These are phyloP conservation scores for Sebastes matsubarae DNA, from an alignment of 2,797 vertebrate species.

Conservation along the genomic window DNA sequence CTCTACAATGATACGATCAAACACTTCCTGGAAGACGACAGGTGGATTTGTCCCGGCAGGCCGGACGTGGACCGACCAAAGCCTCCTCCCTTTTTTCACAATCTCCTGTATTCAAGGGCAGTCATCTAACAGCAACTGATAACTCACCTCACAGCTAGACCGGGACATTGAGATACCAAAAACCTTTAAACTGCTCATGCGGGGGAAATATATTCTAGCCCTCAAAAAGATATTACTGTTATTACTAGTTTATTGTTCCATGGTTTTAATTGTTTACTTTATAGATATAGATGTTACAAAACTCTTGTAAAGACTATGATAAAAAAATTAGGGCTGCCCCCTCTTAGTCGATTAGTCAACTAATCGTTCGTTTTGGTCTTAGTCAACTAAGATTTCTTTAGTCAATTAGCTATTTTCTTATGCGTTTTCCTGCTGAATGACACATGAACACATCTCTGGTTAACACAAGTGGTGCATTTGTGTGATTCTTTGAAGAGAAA, in stretches of 20 bases:
- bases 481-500: too few relatives aligned
- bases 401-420: too few relatives aligned
- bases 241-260: background rate
- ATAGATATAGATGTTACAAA: background rate
- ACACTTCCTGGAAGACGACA: slow-evolving; percentile 72
- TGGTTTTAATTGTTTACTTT: background rate
- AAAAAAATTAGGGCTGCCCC: background rate
- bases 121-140: slow-evolving; percentile 17
- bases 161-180: background rate
- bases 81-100: slow-evolving; percentile 21
- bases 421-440: too few relatives aligned
- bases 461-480: too few relatives aligned
- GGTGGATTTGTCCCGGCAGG: slow-evolving; percentile 55
- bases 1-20: slow-evolving; percentile 69
- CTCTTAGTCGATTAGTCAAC: too few relatives aligned
- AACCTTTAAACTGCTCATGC: background rate
- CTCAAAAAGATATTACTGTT: background rate
- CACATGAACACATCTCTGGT: too few relatives aligned
- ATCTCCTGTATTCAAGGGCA: slow-evolving; percentile 40
- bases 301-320: background rate
- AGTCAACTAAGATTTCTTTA: too few relatives aligned
- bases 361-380: too few relatives aligned
- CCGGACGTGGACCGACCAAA: slow-evolving; percentile 12
- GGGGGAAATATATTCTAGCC: background rate
- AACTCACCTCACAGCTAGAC: slow-evolving; percentile 4